phyloP scores from a whole-genome alignment of 2,113 vertebrate species.

The Candoia aspera region DNA sequence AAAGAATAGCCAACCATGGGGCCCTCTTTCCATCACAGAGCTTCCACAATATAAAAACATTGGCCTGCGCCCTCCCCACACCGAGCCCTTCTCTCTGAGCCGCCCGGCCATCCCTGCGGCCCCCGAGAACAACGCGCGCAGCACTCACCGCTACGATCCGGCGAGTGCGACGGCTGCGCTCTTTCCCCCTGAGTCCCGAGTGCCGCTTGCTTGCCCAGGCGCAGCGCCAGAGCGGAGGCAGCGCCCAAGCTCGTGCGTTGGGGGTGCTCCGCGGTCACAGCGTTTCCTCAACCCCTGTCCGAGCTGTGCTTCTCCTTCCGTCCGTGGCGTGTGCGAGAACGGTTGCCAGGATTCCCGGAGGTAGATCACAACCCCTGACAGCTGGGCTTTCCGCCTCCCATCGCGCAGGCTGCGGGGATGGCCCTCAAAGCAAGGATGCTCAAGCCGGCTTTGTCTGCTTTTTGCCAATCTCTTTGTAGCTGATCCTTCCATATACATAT shows the following conservation, averaged over 20 bases:
- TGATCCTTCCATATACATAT: neutral
- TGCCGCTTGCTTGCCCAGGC: neutral
- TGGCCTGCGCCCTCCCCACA: fast-evolving
- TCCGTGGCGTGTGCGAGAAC: neutral
- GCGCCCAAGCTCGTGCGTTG: neutral
- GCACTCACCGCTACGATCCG: neutral
- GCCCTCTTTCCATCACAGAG: neutral
- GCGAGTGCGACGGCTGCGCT: neutral
- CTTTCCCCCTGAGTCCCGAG: neutral
- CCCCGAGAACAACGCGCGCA: neutral
- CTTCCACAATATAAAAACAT: fast-evolving
- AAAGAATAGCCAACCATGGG: neutral
- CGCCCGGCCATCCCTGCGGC: neutral
- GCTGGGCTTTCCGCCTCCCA: neutral
- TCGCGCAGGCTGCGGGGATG: neutral
- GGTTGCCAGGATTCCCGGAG: conserved; percentile 14
- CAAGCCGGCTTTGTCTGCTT: neutral
- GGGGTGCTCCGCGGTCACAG: neutral
- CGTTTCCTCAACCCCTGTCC: too few species aligned
- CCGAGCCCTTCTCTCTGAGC: neutral
- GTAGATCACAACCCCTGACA: neutral
- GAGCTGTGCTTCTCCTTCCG: neutral
- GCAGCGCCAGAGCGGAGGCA: neutral
- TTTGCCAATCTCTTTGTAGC: neutral
- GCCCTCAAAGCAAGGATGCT: neutral